phyloP scores from a whole-genome alignment of 2,113 vertebrate genomes.

The Cyanoderma ruficeps region DNA sequence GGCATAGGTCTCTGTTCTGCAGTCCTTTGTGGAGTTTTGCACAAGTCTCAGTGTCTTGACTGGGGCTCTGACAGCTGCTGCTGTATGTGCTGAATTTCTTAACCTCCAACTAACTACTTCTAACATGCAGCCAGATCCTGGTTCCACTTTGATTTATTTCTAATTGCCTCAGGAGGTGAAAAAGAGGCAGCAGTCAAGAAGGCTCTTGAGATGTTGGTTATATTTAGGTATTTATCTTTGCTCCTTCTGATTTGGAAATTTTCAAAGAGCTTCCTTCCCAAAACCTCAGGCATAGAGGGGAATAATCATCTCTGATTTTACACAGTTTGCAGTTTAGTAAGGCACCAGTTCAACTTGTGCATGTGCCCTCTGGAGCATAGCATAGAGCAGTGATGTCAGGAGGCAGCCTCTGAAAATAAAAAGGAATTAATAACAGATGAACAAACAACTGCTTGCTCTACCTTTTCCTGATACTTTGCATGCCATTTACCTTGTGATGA shows the following conservation, averaged over 20 bases:
- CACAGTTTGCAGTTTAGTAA: constrained; percentile 11
- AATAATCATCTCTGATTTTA: neutral
- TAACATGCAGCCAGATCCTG: neutral
- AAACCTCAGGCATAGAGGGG: neutral
- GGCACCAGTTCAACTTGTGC: neutral
- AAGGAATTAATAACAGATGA: constrained; percentile 19
- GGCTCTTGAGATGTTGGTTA: fast-evolving
- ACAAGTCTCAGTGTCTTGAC: neutral
- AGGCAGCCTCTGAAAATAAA: constrained; percentile 8
- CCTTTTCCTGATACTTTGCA: constrained; percentile 67
- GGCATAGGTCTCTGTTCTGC: neutral
- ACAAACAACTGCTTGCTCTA: constrained; percentile 70
- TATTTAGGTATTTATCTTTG: neutral
- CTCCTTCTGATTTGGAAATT: neutral
- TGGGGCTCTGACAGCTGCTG: neutral
- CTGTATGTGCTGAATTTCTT: neutral
- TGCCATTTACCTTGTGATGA: constrained; percentile 60
- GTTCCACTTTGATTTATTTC: neutral
- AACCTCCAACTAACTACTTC: neutral
- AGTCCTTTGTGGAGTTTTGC: neutral
- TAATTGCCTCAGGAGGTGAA: neutral
- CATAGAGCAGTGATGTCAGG: neutral
- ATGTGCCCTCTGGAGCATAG: neutral
- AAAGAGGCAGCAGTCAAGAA: neutral
- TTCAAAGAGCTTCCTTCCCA: neutral